Percentiles rank a stretch among this genome's conserved stretches.
phyloP scores from a whole-genome alignment of 2,797 vertebrate genomes.

The Pipistrellus nathusii region DNA sequence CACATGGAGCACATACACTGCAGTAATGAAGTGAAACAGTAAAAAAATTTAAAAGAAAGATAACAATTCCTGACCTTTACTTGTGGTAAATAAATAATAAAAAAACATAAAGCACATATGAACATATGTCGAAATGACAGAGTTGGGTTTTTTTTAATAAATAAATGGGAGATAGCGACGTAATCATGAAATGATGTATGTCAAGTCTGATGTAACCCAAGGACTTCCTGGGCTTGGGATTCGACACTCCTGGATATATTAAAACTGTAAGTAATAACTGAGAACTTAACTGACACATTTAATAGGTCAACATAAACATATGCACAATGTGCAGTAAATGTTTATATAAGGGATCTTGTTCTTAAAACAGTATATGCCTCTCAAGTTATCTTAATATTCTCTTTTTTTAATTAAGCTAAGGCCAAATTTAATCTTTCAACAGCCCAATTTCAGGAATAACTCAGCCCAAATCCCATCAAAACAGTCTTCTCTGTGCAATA shows the following conservation, averaged over 20 bases:
- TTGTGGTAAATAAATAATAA: too few species aligned
- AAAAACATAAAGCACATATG: too few species aligned
- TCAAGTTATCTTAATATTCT: neutral
- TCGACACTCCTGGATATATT: conserved; percentile 1
- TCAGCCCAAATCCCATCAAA: neutral
- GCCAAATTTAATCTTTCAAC: conserved; percentile 11
- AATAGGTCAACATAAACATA: conserved; percentile 38
- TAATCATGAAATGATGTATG: too few species aligned
- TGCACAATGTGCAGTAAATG: conserved; percentile 27
- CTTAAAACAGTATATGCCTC: conserved; percentile 3
- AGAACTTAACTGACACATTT: conserved; percentile 43
- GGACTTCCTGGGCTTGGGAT: neutral
- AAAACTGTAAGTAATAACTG: neutral
- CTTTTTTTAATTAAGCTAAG: neutral
- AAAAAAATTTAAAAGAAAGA: too few species aligned
- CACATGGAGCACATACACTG: too few species aligned
- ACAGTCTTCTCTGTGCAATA: conserved; percentile 45
- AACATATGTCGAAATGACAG: too few species aligned
- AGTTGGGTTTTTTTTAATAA: too few species aligned
- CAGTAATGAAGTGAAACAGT: too few species aligned
- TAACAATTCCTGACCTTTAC: too few species aligned
- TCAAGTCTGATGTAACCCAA: too few species aligned
- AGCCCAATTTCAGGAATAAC: neutral
- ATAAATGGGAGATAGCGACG: too few species aligned
- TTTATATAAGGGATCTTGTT: conserved; percentile 31